phyloP scores from a whole-genome alignment of 2,113 vertebrate genomes.

The Macquaria australasica region DNA sequence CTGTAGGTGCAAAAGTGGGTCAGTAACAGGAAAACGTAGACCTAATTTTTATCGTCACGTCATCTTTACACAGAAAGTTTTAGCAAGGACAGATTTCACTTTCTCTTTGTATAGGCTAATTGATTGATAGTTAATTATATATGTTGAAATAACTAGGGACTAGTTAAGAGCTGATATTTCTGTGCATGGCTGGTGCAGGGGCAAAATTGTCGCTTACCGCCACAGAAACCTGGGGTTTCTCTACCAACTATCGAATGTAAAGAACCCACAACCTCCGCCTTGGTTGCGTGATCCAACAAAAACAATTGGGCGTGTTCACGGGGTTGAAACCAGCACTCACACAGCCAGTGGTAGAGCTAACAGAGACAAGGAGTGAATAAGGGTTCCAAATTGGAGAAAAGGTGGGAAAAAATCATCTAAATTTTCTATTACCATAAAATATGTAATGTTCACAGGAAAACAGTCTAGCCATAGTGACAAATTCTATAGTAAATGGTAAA shows the following conservation, averaged over 20 bases:
- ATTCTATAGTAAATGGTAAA: background rate
- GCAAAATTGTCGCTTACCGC: background rate
- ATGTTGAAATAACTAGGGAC: background rate
- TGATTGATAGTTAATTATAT: background rate
- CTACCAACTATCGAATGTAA: background rate
- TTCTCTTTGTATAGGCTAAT: background rate
- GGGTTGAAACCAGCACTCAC: background rate
- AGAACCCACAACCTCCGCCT: background rate
- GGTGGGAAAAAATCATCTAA: no score
- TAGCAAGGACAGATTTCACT: background rate
- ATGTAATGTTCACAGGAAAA: background rate
- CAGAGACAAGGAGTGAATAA: background rate
- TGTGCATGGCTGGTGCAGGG: background rate
- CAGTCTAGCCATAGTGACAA: background rate
- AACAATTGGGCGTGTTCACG: background rate
- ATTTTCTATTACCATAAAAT: background rate
- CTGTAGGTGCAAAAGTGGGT: background rate
- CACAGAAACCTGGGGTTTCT: background rate
- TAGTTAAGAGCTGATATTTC: background rate
- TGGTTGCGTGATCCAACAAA: background rate
- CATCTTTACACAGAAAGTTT: constrained; percentile 1
- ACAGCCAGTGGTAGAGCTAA: background rate
- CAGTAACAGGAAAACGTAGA: background rate
- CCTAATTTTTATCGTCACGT: background rate
- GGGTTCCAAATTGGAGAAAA: background rate